Conservation (phyloP, 1,140 invertebrate genomes). For the Rhopalosiphum maidis region DNA sequence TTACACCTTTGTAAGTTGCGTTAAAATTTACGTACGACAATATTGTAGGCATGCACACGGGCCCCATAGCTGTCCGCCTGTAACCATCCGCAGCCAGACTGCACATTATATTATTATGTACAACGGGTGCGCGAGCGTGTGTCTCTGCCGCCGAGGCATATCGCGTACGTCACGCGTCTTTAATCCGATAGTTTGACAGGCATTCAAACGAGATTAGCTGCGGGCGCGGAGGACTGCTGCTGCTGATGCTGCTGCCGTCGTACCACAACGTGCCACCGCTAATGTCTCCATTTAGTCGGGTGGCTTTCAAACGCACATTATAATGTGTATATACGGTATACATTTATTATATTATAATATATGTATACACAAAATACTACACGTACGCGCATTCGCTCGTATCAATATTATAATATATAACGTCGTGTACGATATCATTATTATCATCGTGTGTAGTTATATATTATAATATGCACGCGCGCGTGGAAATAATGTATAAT, state of each 20-base stretch:
- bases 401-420: neutral
- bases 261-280: neutral
- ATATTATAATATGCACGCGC: neutral
- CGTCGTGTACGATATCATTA: neutral
- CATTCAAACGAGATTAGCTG: conserved; percentile 44
- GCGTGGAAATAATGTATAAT: neutral
- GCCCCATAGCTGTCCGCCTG: neutral
- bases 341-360: neutral
- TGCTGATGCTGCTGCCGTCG: neutral
- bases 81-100: neutral
- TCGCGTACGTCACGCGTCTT: conserved; percentile 22
- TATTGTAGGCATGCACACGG: neutral
- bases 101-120: neutral
- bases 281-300: conserved; percentile 8
- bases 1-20: too few relatives aligned
- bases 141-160: neutral
- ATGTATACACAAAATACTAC: neutral
- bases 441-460: neutral
- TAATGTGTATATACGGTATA: neutral
- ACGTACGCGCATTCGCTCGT: neutral
- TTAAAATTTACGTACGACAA: too few relatives aligned
- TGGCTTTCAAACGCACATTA: neutral
- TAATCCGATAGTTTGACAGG: conserved; percentile 44
- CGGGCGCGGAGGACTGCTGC: conserved; percentile 13
- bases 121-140: neutral